Base-by-base conservation (phyloP, 2,888 invertebrate genomes). In the Catocala nupta region DNA sequence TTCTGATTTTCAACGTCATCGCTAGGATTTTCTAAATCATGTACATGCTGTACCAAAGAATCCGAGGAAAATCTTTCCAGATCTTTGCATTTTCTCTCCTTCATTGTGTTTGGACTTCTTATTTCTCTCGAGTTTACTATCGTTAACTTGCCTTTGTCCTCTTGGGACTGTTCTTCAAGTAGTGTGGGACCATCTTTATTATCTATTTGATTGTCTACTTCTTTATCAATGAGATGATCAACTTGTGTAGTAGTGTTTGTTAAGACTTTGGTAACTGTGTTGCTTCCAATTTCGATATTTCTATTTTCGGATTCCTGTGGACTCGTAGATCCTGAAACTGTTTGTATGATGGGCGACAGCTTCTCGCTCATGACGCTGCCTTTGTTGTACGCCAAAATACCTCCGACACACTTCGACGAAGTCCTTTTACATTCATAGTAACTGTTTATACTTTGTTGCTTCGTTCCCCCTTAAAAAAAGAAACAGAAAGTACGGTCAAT, bases 391-490 rank as follows among this genome's bases (percentile, higher is more conserved):
- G 87, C 84, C 13, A 80, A 42, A 42, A 75, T 53, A 33, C 85
- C 86, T 36, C 89, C 90, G 0, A 90, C 83, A 63, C 90, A 89
- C 81, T 91, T 91, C 0, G 90, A 87, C 3, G 89, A 87, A 11
- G 85, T 87, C 55, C 56, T 85, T 68, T 86, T 90, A 39, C 81
- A 73, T 11, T 83, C 82, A 64, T 85, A 86, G 70, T 82, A 83
- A 65, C 80, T 74, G 16, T 13, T 59, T 48, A 49, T 64, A 12
- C 63, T 72, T 45, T 60, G 60, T 42, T 75, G 73, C 59, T 68
- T 82, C 10, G 63, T 70, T 78, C 63, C 83, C 70, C 82, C 90
- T 90, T 0, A 42, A 55, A 52, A 9, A 49, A 45, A 55, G 3
- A 48, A n/a, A 16, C n/a, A 12, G 12, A 34, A 51, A 48, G 36